These are phyloP conservation scores for Sebastes diaconus DNA, from an alignment of 2,797 vertebrate species.

Conservation along the genomic window DNA sequence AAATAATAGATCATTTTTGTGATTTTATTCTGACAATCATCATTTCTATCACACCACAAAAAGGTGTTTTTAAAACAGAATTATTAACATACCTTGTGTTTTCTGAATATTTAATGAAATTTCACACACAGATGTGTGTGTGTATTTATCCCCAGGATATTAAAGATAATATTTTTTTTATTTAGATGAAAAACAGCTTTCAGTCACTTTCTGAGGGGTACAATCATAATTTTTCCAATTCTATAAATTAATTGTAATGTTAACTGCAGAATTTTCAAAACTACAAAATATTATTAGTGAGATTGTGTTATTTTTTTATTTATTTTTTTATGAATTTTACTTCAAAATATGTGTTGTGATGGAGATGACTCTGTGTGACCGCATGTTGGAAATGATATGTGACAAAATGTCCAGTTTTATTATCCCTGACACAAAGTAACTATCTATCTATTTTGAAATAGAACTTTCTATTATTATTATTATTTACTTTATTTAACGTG, in stretches of 20 bases:
- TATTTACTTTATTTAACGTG: too few relatives aligned
- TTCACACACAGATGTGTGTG: too few relatives aligned
- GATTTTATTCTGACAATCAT: neutral
- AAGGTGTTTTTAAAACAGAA: too few relatives aligned
- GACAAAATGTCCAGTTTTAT: neutral
- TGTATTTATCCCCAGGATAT: too few relatives aligned
- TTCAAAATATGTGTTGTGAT: neutral
- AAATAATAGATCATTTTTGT: neutral
- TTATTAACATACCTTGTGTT: too few relatives aligned
- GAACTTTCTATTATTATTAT: neutral
- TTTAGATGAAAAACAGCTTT: neutral
- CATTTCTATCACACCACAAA: neutral
- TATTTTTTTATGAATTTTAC: neutral
- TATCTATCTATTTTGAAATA: neutral
- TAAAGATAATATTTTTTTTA: too few relatives aligned
- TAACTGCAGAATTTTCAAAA: neutral
- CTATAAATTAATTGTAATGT: neutral
- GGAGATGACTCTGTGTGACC: neutral
- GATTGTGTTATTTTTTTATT: neutral
- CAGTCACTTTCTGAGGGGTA: neutral
- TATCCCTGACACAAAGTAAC: neutral
- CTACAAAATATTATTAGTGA: neutral
- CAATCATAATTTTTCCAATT: neutral
- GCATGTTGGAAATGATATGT: neutral
- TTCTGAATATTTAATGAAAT: too few relatives aligned